Percentiles rank a stretch among this genome's conserved stretches.
Evolutionary conservation across 2,113 vertebrate species (phyloP).

Genomic region (Parus major): DNA sequence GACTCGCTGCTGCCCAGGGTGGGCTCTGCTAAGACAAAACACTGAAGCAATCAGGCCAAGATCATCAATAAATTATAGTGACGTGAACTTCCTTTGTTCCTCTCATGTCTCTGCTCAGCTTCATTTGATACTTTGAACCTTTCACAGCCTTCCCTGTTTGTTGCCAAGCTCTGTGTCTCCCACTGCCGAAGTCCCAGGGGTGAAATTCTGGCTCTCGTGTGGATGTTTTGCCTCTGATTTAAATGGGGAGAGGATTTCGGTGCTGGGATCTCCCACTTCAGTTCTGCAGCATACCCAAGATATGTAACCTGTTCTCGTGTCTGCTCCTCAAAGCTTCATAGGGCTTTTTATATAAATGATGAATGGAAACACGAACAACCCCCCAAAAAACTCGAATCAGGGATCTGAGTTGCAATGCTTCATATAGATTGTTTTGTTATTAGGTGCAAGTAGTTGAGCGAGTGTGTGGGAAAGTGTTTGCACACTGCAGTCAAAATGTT

Average conservation of each 20-base stretch:
- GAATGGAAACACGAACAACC: not conserved
- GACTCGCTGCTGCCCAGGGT: not conserved
- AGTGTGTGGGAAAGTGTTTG: not conserved
- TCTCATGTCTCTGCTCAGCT: not conserved
- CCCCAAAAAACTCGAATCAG: not conserved
- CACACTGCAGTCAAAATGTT: not conserved
- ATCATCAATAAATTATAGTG: slow-evolving; percentile 50
- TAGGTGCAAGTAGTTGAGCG: not conserved
- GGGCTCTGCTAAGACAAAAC: not conserved
- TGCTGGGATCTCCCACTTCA: not conserved
- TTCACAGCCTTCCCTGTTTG: not conserved
- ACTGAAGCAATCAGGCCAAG: not conserved
- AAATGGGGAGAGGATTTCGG: not conserved
- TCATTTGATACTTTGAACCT: slow-evolving; percentile 36
- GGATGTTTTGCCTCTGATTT: not conserved
- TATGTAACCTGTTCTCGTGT: accelerated
- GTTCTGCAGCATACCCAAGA: not conserved
- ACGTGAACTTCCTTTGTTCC: slow-evolving; percentile 57
- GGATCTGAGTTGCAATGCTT: not conserved
- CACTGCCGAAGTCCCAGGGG: not conserved
- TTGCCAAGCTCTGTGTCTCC: not conserved
- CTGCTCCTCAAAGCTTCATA: not conserved
- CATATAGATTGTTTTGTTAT: not conserved
- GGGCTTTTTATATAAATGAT: not conserved
- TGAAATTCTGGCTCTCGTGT: not conserved